Percentiles rank a stretch among this genome's conserved stretches.
Evolutionary conservation across 2,888 invertebrate genomes (phyloP).

Genomic region (Heteromyza rotundicornis): DNA sequence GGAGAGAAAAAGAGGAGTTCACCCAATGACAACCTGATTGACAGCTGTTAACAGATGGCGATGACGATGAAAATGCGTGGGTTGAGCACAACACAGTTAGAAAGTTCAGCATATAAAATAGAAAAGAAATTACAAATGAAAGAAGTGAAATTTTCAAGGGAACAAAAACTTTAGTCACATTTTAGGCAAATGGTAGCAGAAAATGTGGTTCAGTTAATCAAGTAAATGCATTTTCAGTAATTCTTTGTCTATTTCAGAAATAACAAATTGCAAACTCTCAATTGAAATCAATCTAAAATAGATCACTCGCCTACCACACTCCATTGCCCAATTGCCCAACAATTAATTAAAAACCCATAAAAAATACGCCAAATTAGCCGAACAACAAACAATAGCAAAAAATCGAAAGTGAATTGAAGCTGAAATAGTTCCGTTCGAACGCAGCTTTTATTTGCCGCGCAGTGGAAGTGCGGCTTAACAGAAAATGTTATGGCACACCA

Average conservation of each 20-base stretch:
- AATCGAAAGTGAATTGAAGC: neutral
- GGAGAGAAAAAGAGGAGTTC: neutral
- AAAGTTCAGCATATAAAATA: neutral
- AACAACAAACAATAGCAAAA: neutral
- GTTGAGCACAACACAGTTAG: neutral
- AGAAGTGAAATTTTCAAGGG: too few relatives aligned
- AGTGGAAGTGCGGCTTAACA: neutral
- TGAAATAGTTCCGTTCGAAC: neutral
- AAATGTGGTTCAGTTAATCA: too few relatives aligned
- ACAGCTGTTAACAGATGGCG: neutral
- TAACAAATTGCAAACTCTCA: too few relatives aligned
- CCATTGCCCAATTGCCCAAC: constrained; percentile 3
- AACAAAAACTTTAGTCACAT: too few relatives aligned
- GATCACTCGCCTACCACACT: neutral
- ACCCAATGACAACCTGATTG: neutral
- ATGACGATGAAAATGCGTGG: neutral
- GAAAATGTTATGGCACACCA: constrained; percentile 6
- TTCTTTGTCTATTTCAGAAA: too few relatives aligned
- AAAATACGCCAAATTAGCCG: constrained; percentile 18
- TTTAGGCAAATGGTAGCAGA: too few relatives aligned
- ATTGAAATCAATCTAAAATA: neutral
- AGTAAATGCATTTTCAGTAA: neutral
- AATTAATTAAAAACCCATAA: constrained; percentile 23
- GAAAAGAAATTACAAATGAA: too few relatives aligned
- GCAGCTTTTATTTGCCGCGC: neutral